Evolutionary conservation across 2,888 invertebrate species (phyloP).

Genomic region (Lochmaea crataegi): DNA sequence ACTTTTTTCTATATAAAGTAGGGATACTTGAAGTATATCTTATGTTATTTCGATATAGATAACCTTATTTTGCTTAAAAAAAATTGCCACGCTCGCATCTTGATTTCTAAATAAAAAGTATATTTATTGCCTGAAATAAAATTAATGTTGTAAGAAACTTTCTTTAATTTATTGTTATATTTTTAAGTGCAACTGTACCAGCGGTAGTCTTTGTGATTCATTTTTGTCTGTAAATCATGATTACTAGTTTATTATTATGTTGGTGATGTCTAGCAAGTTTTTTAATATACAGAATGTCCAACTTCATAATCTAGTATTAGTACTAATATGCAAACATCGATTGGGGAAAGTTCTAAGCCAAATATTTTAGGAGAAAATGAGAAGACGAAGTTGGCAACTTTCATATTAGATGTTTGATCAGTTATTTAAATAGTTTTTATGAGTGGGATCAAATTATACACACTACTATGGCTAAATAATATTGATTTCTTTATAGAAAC

Average conservation of each 20-base stretch:
- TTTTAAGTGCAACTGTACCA: constrained; percentile 10
- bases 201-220: constrained; percentile 2
- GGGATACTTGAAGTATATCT: neutral
- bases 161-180: constrained; percentile 19
- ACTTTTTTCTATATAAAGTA: neutral
- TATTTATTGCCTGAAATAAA: constrained; percentile 11
- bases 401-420: too few relatives aligned
- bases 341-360: too few relatives aligned
- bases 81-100: constrained; percentile 1
- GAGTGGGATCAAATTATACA: too few relatives aligned
- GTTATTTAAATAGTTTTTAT: too few relatives aligned
- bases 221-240: neutral
- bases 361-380: too few relatives aligned
- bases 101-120: constrained; percentile 10
- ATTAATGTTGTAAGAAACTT: constrained; percentile 8
- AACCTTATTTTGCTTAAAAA: neutral
- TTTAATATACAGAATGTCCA: neutral
- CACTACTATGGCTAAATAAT: too few relatives aligned
- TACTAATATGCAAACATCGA: too few relatives aligned
- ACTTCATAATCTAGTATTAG: too few relatives aligned
- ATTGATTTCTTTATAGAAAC: too few relatives aligned
- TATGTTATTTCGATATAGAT: constrained; percentile 9
- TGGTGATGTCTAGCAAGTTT: neutral
- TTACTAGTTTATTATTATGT: neutral
- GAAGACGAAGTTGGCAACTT: too few relatives aligned